phyloP scores from a whole-genome alignment of 2,113 vertebrate species.

The Gopherus evgoodei region DNA sequence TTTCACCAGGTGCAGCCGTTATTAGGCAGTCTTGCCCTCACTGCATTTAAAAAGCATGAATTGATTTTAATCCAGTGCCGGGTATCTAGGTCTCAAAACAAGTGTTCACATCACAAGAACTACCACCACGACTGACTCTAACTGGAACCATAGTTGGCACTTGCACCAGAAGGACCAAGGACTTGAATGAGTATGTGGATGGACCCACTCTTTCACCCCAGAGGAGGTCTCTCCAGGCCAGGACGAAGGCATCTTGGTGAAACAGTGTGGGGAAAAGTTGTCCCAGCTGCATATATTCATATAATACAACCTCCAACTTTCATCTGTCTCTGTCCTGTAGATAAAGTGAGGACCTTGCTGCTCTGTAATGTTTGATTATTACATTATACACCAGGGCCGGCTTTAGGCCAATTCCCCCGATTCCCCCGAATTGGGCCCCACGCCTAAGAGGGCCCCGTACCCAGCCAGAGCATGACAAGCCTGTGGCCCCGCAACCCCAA shows the following conservation, averaged over 20 bases:
- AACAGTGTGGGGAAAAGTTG: neutral
- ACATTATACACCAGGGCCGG: neutral
- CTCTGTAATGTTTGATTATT: neutral
- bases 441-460: too few species aligned
- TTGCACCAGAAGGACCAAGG: neutral
- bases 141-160: neutral
- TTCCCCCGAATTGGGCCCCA: too few species aligned
- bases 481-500: too few species aligned
- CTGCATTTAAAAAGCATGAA: neutral
- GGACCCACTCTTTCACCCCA: neutral
- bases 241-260: neutral
- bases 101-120: neutral
- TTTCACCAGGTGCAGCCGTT: neutral
- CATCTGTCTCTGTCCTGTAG: neutral
- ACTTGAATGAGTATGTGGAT: neutral
- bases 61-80: neutral
- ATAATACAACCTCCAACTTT: neutral
- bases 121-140: neutral
- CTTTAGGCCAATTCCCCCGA: too few species aligned
- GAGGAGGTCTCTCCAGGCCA: neutral
- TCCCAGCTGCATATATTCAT: neutral
- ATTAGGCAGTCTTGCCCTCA: neutral
- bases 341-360: neutral
- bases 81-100: neutral
- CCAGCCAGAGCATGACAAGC: too few species aligned